A percentile compares a stretch with the other conserved stretches of the same genome.
Evolutionary conservation across 1,140 invertebrate genomes (phyloP).

Genomic region (Notospermus geniculatus): DNA sequence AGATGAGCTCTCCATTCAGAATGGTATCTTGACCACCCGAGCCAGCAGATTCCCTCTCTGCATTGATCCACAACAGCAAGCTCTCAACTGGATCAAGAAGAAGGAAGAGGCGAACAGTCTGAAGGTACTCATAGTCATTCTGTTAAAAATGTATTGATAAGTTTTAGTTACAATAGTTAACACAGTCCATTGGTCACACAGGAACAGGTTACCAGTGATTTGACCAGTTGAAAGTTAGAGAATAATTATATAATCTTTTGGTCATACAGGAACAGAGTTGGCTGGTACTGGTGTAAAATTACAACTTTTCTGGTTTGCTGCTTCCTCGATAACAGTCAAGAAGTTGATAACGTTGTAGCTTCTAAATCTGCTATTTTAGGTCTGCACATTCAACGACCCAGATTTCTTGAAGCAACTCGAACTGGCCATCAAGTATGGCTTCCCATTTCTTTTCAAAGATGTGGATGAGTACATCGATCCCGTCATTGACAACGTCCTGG

Average conservation of each 20-base stretch:
- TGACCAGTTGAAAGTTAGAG: too few species aligned
- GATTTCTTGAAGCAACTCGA: constrained; percentile 85
- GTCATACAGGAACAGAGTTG: too few species aligned
- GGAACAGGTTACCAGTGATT: too few species aligned
- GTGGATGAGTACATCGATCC: constrained; percentile 89
- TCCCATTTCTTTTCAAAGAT: constrained; percentile 82
- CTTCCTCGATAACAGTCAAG: neutral
- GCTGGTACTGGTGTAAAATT: too few species aligned
- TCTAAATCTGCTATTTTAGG: constrained; percentile 37
- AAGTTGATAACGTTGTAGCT: neutral
- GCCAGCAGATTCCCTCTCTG: constrained; percentile 80
- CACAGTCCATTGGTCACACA: too few species aligned
- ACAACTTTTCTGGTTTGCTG: neutral
- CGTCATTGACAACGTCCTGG: constrained; percentile 80
- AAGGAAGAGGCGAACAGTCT: constrained; percentile 77
- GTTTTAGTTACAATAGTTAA: too few species aligned
- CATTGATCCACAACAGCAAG: constrained; percentile 87
- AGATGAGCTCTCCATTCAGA: constrained; percentile 88
- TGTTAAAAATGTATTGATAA: too few species aligned
- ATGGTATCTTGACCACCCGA: constrained; percentile 78
- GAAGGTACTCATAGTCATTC: too few species aligned
- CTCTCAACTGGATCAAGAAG: constrained; percentile 83
- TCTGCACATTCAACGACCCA: constrained; percentile 75
- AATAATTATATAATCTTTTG: too few species aligned
- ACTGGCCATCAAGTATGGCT: constrained; percentile 83